Base-by-base conservation (phyloP, 2,888 invertebrate genomes). In the Sarcophaga rosellei region DNA sequence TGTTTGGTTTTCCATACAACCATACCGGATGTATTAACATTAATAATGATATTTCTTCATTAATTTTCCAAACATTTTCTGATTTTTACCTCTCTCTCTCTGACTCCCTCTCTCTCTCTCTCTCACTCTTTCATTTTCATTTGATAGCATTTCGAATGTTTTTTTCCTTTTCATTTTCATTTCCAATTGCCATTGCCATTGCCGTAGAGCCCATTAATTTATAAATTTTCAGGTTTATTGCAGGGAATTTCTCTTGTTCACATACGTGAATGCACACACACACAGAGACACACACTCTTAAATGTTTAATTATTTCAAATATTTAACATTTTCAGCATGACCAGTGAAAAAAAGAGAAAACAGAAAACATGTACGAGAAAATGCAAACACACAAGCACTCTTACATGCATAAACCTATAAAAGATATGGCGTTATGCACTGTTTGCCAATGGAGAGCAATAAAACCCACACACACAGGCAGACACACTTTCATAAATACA, bases 301-400 rank as follows among this genome's bases (percentile, higher is more conserved):
- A 86, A 86, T 76, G 66, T 82, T 82, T 79, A 82, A 86, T 86
- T 72, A 76, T 79, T 79, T 82, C 17, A 76, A 82, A 85, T 82
- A 85, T 85, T 85, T 82, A 75, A 66, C 75, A 85, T 77, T 77
- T 84, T 57, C 63, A 63, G 70, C 70, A 80, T 79, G 79, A 57
- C 73, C 73, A 83, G 23, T 59, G 78, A 74, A 74, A 35, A 35
- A 35, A 35, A 35, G 2, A 10, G 35, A 35, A 2, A 35, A 8
- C 10, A 35, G 35, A 35, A 10, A 74, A 78, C 66, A 65, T 80
- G 66, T 35, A 85, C 85, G 75, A 65, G 73, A 47, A 65, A 62
- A 59, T 76, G 47, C 20, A 35, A 57, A 69, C 53, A 66, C 20
- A 59, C n/a, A 20, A 53, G 68, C 47, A 21, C 12, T 35, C 35